Evolutionary conservation across 1,140 invertebrate genomes (phyloP).

Genomic region (Pseudoatta argentina): DNA sequence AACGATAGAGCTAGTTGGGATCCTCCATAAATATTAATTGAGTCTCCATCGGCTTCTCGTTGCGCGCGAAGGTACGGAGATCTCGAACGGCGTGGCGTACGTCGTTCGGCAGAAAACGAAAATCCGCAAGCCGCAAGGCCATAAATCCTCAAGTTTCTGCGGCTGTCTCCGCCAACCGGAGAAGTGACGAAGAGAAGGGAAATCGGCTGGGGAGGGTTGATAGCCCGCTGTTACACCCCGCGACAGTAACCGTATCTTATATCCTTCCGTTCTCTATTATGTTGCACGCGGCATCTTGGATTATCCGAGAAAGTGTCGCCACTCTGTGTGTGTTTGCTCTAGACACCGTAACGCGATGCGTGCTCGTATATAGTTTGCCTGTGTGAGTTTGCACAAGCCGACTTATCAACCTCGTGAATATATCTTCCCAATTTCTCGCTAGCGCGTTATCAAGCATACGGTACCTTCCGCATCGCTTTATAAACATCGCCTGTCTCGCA

Average conservation of each 20-base stretch:
- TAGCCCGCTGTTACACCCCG: conserved; percentile 39
- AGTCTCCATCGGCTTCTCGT: conserved; percentile 73
- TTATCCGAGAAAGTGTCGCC: conserved; percentile 34
- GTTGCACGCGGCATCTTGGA: conserved; percentile 58
- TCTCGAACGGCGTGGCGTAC: conserved; percentile 67
- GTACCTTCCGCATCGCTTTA: conserved; percentile 17
- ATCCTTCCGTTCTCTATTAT: conserved; percentile 76
- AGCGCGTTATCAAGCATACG: conserved; percentile 27
- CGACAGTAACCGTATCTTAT: conserved; percentile 61
- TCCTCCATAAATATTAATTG: conserved; percentile 77
- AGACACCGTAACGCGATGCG: conserved; percentile 16
- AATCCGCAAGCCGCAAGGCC: conserved; percentile 73
- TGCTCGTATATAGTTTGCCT: conserved; percentile 18
- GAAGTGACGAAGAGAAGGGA: conserved; percentile 68
- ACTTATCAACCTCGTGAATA: conserved; percentile 52
- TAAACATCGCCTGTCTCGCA: conserved; percentile 20
- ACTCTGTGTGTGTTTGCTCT: conserved; percentile 13
- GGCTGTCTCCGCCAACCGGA: conserved; percentile 75
- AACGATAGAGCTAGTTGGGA: conserved; percentile 47
- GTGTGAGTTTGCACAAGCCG: conserved; percentile 33
- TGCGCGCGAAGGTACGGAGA: conserved; percentile 60
- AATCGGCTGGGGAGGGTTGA: conserved; percentile 47
- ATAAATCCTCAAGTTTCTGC: conserved; percentile 80
- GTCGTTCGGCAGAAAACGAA: conserved; percentile 74
- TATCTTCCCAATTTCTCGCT: conserved; percentile 57